Base-by-base conservation (phyloP, 1,140 invertebrate species). In the Aleiodes sp. region DNA sequence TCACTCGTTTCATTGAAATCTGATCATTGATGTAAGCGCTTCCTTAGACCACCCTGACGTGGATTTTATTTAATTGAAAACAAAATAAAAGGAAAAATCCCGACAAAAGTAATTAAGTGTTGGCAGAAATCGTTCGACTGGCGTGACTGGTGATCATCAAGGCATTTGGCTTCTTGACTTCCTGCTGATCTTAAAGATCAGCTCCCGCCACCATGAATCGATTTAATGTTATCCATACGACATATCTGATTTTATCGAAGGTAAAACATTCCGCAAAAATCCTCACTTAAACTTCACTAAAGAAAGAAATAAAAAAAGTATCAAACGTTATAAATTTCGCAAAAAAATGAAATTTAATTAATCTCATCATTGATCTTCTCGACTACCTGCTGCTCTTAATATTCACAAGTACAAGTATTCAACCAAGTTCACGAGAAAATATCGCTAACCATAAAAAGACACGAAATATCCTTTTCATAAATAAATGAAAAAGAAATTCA, bases 101-200 rank as follows among this genome's bases (percentile, higher is more conserved):
- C 72, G 60, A n/a, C 65, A 69, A 72, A 74, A 79, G 78, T 81
- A 82, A 82, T 82, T 82, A 81, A 81, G 77, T 78, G 77, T 73
- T 70, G 78, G 72, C 28, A 71, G 78, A 81, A n/a, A n/a, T 75
- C 76, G 78, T 79, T 79, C 71, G 77, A 77, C 70, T 82, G 80
- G 79, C 80, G 80, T 82, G 80, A 82, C 78, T 73, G 71, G 68
- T 77, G 75, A 75, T 81, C 79, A 78, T 82, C 24, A 29, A 26
- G 56, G 12, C 7, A 33, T 33, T n/a, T n/a, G n/a, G 1, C 46
- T 59, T 12, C 7, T 59, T 64, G 73, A 72, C 72, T 79, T 71
- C 77, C 75, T 67, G 72, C 75, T 77, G 79, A 81, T 81, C 73
- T 59, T 59, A 28, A 26, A 59, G 56, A 59, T 59, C 31, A n/a